These are phyloP conservation scores for Astropecten irregularis DNA, from an alignment of 53 echinoderm and acorn worm species.

Conservation along the genomic window DNA sequence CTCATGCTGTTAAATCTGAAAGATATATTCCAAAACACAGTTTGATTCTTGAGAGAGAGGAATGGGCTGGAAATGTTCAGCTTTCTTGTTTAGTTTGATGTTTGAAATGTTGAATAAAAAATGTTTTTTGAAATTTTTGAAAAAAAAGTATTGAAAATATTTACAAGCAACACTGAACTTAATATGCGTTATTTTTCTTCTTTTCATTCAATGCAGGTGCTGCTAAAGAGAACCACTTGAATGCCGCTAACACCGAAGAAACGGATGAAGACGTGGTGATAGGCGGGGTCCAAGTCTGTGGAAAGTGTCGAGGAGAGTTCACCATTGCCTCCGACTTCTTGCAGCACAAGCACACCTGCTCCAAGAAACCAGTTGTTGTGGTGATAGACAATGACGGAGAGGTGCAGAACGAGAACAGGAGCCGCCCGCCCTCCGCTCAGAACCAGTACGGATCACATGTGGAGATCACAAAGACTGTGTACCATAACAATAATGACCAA, in stretches of 20 bases:
- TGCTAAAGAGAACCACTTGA: constrained; percentile 35
- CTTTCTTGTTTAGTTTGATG: too few relatives aligned
- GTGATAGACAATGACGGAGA: constrained; percentile 79
- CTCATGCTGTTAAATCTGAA: too few relatives aligned
- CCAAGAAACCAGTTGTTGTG: constrained; percentile 87
- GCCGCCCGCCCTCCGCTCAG: not conserved
- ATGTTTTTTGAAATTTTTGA: too few relatives aligned
- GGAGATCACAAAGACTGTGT: constrained; percentile 44
- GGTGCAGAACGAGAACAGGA: constrained; percentile 29
- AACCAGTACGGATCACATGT: constrained; percentile 3
- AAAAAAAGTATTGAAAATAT: too few relatives aligned
- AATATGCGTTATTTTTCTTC: too few relatives aligned
- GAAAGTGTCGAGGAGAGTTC: constrained; percentile 95
- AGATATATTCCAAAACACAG: too few relatives aligned
- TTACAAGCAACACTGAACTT: too few relatives aligned
- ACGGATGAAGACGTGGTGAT: constrained; percentile 54
- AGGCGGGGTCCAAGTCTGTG: constrained; percentile 90
- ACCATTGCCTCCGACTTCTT: constrained; percentile 80
- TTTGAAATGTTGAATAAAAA: too few relatives aligned
- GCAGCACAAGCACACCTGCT: constrained; percentile 84
- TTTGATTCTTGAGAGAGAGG: not conserved
- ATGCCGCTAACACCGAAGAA: constrained; percentile 34
- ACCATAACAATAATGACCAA: constrained; percentile 45
- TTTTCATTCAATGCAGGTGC: constrained; percentile 28
- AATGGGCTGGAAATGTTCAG: not conserved